A percentile compares a stretch with the other conserved stretches of the same genome.
Evolutionary conservation across 2,888 invertebrate genomes (phyloP).

Genomic region (Eretmocerus hayati): DNA sequence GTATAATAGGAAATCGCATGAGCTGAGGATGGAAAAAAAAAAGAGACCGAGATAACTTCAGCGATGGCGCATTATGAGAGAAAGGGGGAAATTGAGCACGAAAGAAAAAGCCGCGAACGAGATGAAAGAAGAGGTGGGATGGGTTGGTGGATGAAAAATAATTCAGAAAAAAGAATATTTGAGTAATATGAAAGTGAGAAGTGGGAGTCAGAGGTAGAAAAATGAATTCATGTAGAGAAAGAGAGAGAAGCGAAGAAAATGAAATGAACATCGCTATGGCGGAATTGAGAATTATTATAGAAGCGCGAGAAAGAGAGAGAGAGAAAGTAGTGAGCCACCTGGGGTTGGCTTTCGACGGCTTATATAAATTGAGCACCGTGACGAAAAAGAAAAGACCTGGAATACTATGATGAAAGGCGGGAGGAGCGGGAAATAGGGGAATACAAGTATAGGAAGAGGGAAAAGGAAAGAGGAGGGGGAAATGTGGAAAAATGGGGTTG

Average conservation of each 20-base stretch:
- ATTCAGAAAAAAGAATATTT: constrained; percentile 18
- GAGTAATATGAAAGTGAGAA: constrained; percentile 12
- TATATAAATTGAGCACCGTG: constrained; percentile 33
- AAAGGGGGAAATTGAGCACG: neutral
- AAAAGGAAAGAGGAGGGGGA: neutral
- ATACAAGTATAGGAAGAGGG: neutral
- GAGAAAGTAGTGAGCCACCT: no score
- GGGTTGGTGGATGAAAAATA: constrained; percentile 5
- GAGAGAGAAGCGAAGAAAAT: constrained; percentile 34
- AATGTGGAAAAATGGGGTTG: neutral
- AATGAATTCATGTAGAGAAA: no score
- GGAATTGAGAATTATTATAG: constrained; percentile 46
- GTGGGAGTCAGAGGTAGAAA: constrained; percentile 8
- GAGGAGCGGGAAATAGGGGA: neutral
- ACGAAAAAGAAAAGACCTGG: constrained; percentile 4
- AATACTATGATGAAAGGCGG: neutral
- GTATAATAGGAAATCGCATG: neutral
- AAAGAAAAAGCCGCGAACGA: neutral
- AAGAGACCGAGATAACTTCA: constrained; percentile 3
- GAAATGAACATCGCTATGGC: constrained; percentile 43
- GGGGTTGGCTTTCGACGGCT: constrained; percentile 29
- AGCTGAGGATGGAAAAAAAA: constrained; percentile 1
- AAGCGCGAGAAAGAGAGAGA: constrained; percentile 24
- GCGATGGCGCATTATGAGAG: constrained; percentile 6
- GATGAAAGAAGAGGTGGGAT: neutral